Conservation (phyloP, 2,113 vertebrate species). For the Hippocampus barbouri region DNA sequence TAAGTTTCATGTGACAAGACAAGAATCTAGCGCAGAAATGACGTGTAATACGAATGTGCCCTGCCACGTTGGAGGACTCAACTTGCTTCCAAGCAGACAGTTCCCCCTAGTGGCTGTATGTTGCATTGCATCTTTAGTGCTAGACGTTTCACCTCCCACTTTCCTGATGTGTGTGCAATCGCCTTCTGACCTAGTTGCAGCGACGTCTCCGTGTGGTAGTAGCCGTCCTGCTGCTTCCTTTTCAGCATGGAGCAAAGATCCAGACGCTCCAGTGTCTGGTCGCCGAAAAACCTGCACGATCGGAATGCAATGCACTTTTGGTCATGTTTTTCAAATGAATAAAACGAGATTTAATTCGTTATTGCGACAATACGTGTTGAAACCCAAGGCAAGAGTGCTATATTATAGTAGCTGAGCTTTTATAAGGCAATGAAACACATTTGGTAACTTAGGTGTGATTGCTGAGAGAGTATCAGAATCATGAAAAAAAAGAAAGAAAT, state of each 20-base stretch:
- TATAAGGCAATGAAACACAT: too few species aligned
- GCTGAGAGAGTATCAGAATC: too few species aligned
- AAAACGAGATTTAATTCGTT: too few species aligned
- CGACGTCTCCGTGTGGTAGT: conserved; percentile 89
- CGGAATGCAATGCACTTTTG: not conserved
- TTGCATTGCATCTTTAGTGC: too few species aligned
- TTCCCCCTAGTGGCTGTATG: conserved; percentile 39
- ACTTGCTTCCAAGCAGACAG: not conserved
- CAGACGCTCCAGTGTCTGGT: conserved; percentile 78
- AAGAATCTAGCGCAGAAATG: not conserved
- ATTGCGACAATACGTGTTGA: too few species aligned
- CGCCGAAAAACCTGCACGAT: conserved; percentile 78
- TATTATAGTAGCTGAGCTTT: too few species aligned
- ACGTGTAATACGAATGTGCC: not conserved
- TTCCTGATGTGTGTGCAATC: not conserved
- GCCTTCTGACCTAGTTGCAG: conserved; percentile 80
- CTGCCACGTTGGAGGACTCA: not conserved
- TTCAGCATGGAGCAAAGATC: conserved; percentile 97
- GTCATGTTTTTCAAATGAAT: too few species aligned
- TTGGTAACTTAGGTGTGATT: too few species aligned
- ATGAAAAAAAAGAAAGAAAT: too few species aligned
- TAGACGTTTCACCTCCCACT: not conserved
- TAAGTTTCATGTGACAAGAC: too few species aligned
- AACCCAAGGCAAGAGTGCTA: too few species aligned
- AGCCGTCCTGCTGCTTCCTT: conserved; percentile 85